Conservation (phyloP, 2,797 vertebrate species). For the Mormyrus proboscirostris region DNA sequence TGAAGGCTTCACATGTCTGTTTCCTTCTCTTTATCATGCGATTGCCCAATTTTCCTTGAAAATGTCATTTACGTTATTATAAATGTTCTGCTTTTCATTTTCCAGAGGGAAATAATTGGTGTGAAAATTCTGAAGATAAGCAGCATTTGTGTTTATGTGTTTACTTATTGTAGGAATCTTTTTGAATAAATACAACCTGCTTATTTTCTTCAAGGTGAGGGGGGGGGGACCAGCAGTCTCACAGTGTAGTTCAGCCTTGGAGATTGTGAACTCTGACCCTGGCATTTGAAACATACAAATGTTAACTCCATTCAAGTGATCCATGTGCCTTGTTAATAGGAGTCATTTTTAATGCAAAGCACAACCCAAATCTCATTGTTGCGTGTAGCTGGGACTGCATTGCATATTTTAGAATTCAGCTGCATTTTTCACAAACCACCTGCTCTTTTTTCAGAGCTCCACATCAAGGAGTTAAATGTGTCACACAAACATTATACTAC, state of each 20-base stretch:
- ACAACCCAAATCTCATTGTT: background rate
- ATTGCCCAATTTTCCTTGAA: background rate
- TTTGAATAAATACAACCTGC: background rate
- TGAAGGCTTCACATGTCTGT: background rate
- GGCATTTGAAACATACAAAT: background rate
- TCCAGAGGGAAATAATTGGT: background rate
- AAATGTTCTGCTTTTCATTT: background rate
- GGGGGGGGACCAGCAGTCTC: background rate
- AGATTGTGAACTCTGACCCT: background rate
- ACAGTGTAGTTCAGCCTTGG: background rate
- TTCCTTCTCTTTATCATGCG: background rate
- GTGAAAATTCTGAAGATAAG: background rate
- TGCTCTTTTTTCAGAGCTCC: background rate
- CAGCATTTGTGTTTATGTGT: background rate
- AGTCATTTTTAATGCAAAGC: background rate
- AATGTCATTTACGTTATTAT: background rate
- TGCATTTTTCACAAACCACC: background rate
- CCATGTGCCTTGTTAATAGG: background rate
- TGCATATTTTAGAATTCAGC: background rate
- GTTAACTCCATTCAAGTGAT: background rate
- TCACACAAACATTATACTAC: background rate
- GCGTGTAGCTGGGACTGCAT: background rate
- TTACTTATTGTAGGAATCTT: background rate
- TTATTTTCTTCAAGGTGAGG: background rate
- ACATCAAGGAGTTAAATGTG: background rate